Base-by-base conservation (phyloP, 2,888 invertebrate species). In the Abscondita cerata region DNA sequence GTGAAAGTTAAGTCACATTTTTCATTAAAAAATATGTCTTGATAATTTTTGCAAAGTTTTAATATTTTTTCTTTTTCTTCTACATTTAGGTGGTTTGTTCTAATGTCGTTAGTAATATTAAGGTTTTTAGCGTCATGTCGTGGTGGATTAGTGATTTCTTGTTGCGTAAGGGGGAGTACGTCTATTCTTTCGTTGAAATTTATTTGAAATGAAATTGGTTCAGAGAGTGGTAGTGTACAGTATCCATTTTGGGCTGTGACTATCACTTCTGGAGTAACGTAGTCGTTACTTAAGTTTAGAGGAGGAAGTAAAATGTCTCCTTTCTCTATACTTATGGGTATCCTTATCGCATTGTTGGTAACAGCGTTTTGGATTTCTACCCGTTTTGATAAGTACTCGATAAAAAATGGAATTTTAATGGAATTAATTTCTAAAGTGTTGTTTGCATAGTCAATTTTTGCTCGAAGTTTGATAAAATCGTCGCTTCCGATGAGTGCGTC, bases 401-500 rank as follows among this genome's bases (percentile, higher is more conserved):
- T 6, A 31, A 6, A 31, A 31, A 31, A 31, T 36, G 51, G 51
- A 3, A 51, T 51, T 36, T 36, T 33, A 11, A 16, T 15, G 8
- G 9, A 8, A n/a, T 13, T 13, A 34, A 48, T 48, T 53, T 5
- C 52, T 46, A 36, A 46, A 20, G 11, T 51, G 25, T 33, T 9
- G 33, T 1, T 19, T 40, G 12, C 5, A 15, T 61, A 61, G 36
- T 61, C 31, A 0, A 61, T 55, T 44, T 51, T 61, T 1, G 61
- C 61, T 47, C 12, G 11, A 1, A 47, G 3, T 20, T 3, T 34
- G 46, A 31, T 9, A 36, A 61, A 55, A 31, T 61, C 55, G 11
- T 50, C 15, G 8, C 44, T 56, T 0, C 62, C 62, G 16, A 57
- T 8, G 5, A 62, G 31, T 1, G 40, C 52, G 33, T 62, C 51